Evolutionary conservation across 2,888 invertebrate genomes (phyloP).

Genomic region (Abrostola triplasia): DNA sequence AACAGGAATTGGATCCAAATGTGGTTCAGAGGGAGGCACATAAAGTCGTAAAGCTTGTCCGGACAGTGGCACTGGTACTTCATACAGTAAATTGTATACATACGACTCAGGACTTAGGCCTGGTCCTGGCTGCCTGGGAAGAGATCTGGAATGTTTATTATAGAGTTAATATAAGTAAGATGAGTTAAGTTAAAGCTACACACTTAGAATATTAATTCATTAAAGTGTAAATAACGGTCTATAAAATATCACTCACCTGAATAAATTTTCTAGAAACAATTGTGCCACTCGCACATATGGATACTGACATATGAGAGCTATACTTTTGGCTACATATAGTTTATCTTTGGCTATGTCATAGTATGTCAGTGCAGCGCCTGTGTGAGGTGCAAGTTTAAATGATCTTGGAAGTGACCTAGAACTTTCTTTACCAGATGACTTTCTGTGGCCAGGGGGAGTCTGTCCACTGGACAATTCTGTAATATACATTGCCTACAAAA

Average conservation of each 20-base stretch:
- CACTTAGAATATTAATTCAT: slow-evolving; percentile 3
- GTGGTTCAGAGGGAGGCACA: slow-evolving; percentile 91
- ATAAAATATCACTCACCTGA: slow-evolving; percentile 88
- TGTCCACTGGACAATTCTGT: slow-evolving; percentile 96
- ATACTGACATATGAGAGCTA: slow-evolving; percentile 96
- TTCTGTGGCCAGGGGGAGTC: slow-evolving; percentile 89
- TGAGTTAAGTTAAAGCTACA: no score
- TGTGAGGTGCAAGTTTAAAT: slow-evolving; percentile 94
- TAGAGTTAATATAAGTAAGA: no score
- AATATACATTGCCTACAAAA: slow-evolving; percentile 94
- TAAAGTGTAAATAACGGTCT: not conserved
- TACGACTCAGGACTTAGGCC: slow-evolving; percentile 96
- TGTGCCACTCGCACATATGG: slow-evolving; percentile 96
- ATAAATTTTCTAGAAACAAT: slow-evolving; percentile 95
- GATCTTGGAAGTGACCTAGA: slow-evolving; percentile 96
- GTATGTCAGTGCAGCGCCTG: slow-evolving; percentile 93
- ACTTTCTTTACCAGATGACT: slow-evolving; percentile 89
- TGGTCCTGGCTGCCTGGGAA: slow-evolving; percentile 93
- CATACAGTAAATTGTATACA: slow-evolving; percentile 98
- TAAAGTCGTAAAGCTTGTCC: slow-evolving; percentile 95
- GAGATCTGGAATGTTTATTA: slow-evolving; percentile 88
- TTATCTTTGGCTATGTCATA: slow-evolving; percentile 98
- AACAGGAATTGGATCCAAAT: slow-evolving; percentile 90
- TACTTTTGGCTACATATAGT: slow-evolving; percentile 98
- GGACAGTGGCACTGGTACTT: slow-evolving; percentile 96